phyloP scores from a whole-genome alignment of 2,797 vertebrate genomes.

The Amblyopsis hoosieri region DNA sequence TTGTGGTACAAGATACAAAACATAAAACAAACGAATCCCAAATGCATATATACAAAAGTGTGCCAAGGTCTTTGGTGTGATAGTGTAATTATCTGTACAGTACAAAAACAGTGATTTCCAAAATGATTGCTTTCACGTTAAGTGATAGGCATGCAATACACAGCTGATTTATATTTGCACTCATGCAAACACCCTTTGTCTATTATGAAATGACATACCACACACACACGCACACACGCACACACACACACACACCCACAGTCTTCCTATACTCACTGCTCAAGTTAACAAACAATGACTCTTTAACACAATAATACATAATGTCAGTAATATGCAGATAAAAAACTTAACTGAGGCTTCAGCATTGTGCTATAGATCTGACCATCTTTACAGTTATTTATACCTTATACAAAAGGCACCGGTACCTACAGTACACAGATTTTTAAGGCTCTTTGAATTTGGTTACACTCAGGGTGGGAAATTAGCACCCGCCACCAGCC shows the following conservation, averaged over 20 bases:
- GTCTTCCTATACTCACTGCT: slow-evolving; percentile 16
- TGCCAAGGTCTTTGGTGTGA: slow-evolving; percentile 18
- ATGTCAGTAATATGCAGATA: slow-evolving; percentile 3
- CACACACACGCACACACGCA: background rate
- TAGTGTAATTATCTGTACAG: slow-evolving; percentile 14
- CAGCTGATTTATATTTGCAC: slow-evolving; percentile 1
- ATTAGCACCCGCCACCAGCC: no score
- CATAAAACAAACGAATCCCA: slow-evolving; percentile 34
- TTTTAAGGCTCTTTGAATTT: slow-evolving; percentile 8
- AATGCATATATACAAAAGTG: slow-evolving; percentile 35
- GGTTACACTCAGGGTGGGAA: background rate
- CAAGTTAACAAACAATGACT: slow-evolving; percentile 6
- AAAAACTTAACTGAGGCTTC: slow-evolving; percentile 14
- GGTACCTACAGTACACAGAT: slow-evolving; percentile 13
- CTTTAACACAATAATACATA: slow-evolving; percentile 20
- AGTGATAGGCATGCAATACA: slow-evolving; percentile 12
- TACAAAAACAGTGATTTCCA: slow-evolving; percentile 17
- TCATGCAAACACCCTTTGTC: background rate
- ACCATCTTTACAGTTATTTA: background rate
- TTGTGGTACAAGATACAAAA: slow-evolving; percentile 14
- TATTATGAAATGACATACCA: slow-evolving; percentile 11
- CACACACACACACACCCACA: background rate
- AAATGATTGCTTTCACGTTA: slow-evolving; percentile 21
- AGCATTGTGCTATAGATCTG: slow-evolving; percentile 14
- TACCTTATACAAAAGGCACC: background rate